These are phyloP conservation scores for Leptarthrus brevirostris DNA, from an alignment of 2,888 invertebrate genomes.

Conservation along the genomic window DNA sequence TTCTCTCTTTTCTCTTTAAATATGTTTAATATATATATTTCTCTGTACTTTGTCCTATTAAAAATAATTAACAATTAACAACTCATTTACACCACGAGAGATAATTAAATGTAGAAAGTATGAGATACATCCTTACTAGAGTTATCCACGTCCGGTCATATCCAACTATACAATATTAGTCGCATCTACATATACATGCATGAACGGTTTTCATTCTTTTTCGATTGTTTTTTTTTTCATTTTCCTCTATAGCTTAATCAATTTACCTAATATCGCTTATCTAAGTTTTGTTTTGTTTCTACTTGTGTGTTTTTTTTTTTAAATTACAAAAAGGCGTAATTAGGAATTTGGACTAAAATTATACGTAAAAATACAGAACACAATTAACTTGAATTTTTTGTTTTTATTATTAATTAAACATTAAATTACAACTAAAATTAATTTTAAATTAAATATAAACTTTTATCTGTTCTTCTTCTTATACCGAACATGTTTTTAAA, in stretches of 20 bases:
- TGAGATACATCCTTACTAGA: conserved; percentile 20
- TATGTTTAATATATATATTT: conserved; percentile 18
- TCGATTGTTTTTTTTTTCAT: background rate
- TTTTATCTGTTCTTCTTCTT: conserved; percentile 5
- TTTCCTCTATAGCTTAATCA: background rate
- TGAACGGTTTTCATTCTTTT: background rate
- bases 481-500: background rate
- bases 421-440: conserved; percentile 37
- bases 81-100: conserved; percentile 54
- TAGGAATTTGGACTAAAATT: conserved; percentile 16
- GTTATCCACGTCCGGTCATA: background rate
- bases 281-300: background rate
- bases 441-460: conserved; percentile 33
- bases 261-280: background rate
- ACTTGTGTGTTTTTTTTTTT: background rate
- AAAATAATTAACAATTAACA: conserved; percentile 56
- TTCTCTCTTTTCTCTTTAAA: background rate
- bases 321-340: background rate
- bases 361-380: conserved; percentile 38
- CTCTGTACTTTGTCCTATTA: conserved; percentile 48
- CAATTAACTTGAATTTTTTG: conserved; percentile 30
- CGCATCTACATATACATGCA: background rate
- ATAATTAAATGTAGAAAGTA: conserved; percentile 43
- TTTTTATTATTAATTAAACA: conserved; percentile 10
- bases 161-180: background rate